phyloP scores from a whole-genome alignment of 2,797 vertebrate genomes.

The Limosa lapponica region DNA sequence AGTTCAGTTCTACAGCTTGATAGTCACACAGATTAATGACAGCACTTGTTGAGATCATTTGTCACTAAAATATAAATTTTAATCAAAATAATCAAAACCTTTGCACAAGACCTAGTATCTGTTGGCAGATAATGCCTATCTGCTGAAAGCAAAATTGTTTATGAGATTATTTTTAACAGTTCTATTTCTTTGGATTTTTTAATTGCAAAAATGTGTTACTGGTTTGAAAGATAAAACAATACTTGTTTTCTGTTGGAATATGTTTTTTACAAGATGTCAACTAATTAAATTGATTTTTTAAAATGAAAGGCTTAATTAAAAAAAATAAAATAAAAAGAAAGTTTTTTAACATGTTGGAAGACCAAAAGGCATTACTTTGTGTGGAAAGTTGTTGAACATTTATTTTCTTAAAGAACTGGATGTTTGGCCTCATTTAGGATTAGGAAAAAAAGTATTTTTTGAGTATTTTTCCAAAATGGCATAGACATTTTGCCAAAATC shows the following conservation, averaged over 20 bases:
- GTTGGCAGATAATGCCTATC: not conserved
- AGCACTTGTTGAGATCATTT: not conserved
- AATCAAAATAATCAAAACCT: constrained; percentile 1
- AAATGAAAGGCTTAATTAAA: not conserved
- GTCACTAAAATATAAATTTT: not conserved
- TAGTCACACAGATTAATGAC: not conserved
- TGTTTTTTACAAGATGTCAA: not conserved
- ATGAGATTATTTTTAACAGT: not conserved
- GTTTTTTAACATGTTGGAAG: not conserved
- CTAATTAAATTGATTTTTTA: not conserved
- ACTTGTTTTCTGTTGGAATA: not conserved
- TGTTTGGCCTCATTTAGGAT: not conserved
- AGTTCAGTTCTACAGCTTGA: not conserved
- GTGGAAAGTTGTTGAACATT: not conserved
- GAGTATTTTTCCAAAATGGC: not conserved
- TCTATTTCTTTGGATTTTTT: not conserved
- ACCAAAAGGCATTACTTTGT: not conserved
- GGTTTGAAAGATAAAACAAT: not conserved
- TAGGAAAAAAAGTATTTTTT: not conserved
- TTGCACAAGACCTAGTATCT: not conserved
- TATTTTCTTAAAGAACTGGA: not conserved
- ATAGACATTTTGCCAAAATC: not conserved
- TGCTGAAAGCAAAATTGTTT: not conserved
- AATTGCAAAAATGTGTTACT: not conserved
- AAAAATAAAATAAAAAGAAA: not conserved